Base-by-base conservation (phyloP, 2,797 vertebrate genomes). In the Spinus olivaceus region DNA sequence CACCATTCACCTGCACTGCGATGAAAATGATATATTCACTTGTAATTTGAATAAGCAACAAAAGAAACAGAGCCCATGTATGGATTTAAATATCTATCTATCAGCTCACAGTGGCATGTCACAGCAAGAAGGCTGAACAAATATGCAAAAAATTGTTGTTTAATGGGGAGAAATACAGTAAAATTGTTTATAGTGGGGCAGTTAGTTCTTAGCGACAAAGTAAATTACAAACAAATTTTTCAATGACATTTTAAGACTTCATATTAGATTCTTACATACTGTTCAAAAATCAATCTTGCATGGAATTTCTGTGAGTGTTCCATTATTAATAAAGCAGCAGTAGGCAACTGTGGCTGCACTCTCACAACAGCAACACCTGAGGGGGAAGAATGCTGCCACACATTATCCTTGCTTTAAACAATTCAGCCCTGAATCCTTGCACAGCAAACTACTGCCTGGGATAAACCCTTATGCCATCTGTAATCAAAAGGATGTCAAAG, bases 161-260 rank as follows among this genome's bases (percentile, higher is more conserved):
- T 97, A 97, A 97, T 92, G 90, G 85, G 86, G 57, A 95, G 81
- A 83, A 96, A 97, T 97, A 97, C 54, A 96, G 95, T 96, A 95
- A 96, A 97, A 97, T 96, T 97, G 81, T 95, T 97, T 97, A 95
- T 95, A 95, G 93, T 90, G 83, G 92, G 94, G 88, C 86, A 96
- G 78, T 67, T 28, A 90, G 81, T 93, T 97, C 96, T 97, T 93
- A 95, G 64, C 23, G 47, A 87, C 88, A 92, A 97, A 97, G 94
- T 97, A 97, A 97, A 98, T 97, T 95, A 96, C 96, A 96, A 97
- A 97, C 95, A 96, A 93, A 97, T 98, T 97, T 97, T 97, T 98
- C 97, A 97, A 97, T 98, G 97, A 97, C 97, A 96, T 97, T 97
- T 97, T 96, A 97, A 97, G 96, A 95, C 92, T 90, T 94, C 49